phyloP scores from a whole-genome alignment of 2,888 invertebrate species.

The Drosophila quinaria region DNA sequence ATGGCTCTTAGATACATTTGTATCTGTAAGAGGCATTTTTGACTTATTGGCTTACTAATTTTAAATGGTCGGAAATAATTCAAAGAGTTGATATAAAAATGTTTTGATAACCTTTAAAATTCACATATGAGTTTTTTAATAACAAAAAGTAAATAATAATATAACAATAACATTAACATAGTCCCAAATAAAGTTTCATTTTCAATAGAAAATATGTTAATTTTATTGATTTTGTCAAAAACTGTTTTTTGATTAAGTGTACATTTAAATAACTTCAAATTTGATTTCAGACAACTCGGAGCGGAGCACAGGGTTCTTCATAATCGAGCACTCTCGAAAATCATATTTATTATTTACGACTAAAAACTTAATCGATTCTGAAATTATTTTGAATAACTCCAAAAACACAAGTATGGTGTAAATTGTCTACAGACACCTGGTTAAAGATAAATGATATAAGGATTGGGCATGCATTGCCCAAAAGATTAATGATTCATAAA shows the following conservation, averaged over 20 bases:
- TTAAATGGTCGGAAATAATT: conserved; percentile 22
- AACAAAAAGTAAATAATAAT: too few relatives aligned
- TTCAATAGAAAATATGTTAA: neutral
- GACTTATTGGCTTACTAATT: conserved; percentile 42
- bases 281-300: neutral
- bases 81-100: neutral
- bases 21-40: conserved; percentile 22
- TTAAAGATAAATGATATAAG: conserved; percentile 10
- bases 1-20: conserved; percentile 13
- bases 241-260: neutral
- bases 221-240: neutral
- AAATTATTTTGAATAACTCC: neutral
- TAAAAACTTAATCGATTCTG: neutral
- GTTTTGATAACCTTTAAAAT: neutral
- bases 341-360: neutral
- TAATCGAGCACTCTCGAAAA: neutral
- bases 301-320: neutral
- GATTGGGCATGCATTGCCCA: neutral
- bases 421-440: neutral
- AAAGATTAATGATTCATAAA: conserved; percentile 30
- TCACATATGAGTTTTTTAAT: neutral
- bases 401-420: conserved; percentile 3
- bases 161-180: too few relatives aligned
- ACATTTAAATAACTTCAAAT: neutral
- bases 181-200: too few relatives aligned